A percentile compares a stretch with the other conserved stretches of the same genome.
Conservation (phyloP, 1,140 invertebrate species). For the Orchestia grillus region DNA sequence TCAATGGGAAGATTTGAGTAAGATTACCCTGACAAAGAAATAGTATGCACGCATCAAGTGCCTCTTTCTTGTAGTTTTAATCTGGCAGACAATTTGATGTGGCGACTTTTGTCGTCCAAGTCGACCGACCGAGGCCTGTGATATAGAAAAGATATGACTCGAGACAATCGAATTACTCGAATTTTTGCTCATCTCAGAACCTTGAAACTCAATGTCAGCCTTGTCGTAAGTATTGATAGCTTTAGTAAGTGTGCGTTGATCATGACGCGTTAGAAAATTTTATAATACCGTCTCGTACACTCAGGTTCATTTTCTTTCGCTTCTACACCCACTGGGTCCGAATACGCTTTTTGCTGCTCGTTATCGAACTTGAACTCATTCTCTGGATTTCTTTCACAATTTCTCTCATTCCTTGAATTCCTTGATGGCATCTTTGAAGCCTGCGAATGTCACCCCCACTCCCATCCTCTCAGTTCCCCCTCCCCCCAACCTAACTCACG, state of each 20-base stretch:
- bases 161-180: not conserved
- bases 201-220: not conserved
- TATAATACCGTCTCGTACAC: not conserved
- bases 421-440: conserved; percentile 44
- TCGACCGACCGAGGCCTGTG: not conserved
- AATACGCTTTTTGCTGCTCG: not conserved
- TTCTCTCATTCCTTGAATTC: not conserved
- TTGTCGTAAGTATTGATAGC: not conserved
- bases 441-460: conserved; percentile 30
- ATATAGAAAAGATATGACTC: not conserved
- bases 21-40: not conserved
- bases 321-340: not conserved
- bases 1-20: not conserved
- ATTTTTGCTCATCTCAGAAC: not conserved
- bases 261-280: not conserved
- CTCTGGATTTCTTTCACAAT: not conserved
- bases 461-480: conserved; percentile 32
- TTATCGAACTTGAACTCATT: not conserved
- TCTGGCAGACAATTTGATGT: not conserved
- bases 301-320: no score
- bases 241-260: not conserved
- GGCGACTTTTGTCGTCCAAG: not conserved
- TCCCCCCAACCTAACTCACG: conserved; percentile 38
- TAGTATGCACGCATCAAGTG: not conserved
- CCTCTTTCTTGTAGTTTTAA: not conserved